Percentiles rank a stretch among this genome's conserved stretches.
phyloP scores from a whole-genome alignment of 2,888 invertebrate species.

The Polietes domitor region DNA sequence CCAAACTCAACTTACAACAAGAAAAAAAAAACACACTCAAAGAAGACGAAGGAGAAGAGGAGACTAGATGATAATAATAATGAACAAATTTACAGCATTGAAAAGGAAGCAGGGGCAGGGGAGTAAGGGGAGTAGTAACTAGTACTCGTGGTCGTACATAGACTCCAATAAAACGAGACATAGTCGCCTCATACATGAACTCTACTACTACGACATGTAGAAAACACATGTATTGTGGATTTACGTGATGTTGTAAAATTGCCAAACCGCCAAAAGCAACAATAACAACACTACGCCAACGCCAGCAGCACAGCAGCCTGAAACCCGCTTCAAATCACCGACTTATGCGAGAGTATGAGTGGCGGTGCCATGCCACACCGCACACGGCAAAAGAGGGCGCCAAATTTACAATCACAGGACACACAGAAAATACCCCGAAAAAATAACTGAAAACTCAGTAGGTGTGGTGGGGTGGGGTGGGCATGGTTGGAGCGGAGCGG shows the following conservation, averaged over 20 bases:
- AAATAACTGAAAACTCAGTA: slow-evolving; percentile 32
- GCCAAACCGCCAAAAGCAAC: slow-evolving; percentile 39
- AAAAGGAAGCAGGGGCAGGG: slow-evolving; percentile 53
- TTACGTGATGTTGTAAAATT: slow-evolving; percentile 67
- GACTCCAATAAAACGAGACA: slow-evolving; percentile 36
- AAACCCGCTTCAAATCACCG: neutral
- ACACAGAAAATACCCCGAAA: slow-evolving; percentile 21
- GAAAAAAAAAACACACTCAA: too few relatives aligned
- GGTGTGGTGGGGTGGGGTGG: neutral
- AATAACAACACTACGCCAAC: slow-evolving; percentile 32
- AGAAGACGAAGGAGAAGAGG: neutral
- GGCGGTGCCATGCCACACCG: neutral
- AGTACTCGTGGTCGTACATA: neutral
- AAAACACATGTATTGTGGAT: slow-evolving; percentile 67
- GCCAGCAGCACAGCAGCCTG: slow-evolving; percentile 9
- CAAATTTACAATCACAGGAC: slow-evolving; percentile 44
- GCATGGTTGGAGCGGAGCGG: slow-evolving; percentile 32
- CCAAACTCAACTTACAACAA: neutral
- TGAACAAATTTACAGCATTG: slow-evolving; percentile 52
- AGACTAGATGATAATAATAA: slow-evolving; percentile 18
- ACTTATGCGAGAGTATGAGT: neutral
- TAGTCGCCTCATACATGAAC: slow-evolving; percentile 54
- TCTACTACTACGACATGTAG: slow-evolving; percentile 61
- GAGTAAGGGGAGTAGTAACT: too few relatives aligned
- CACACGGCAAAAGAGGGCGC: slow-evolving; percentile 50